A percentile compares a stretch with the other conserved stretches of the same genome.
These are phyloP conservation scores for Hesperophylax magnus DNA, from an alignment of 1,140 invertebrate species.

Conservation along the genomic window DNA sequence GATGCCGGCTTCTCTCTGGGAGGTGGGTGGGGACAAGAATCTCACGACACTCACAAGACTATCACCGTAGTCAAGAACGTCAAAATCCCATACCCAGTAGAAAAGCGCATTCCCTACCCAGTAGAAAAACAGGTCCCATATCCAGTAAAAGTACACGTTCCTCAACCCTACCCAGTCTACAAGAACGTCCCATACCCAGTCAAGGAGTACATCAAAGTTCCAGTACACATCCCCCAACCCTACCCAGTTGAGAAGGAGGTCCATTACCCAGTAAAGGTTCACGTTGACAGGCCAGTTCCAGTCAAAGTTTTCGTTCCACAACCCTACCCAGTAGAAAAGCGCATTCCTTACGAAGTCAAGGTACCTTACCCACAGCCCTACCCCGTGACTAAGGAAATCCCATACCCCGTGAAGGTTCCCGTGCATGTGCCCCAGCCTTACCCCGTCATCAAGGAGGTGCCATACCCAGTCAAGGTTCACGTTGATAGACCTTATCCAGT, in stretches of 20 bases:
- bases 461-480: slow-evolving; percentile 77
- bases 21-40: slow-evolving; percentile 61
- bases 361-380: slow-evolving; percentile 72
- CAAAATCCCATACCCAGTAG: slow-evolving; percentile 76
- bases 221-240: slow-evolving; percentile 77
- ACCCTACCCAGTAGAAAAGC: slow-evolving; percentile 76
- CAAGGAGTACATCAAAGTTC: slow-evolving; percentile 79
- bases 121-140: slow-evolving; percentile 69
- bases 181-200: slow-evolving; percentile 78
- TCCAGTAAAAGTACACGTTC: slow-evolving; percentile 72
- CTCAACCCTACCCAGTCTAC: slow-evolving; percentile 77
- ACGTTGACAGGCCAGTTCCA: slow-evolving; percentile 77
- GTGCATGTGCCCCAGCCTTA: slow-evolving; percentile 78
- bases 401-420: slow-evolving; percentile 76
- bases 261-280: slow-evolving; percentile 79
- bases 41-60: slow-evolving; percentile 70
- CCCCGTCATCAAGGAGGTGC: slow-evolving; percentile 77
- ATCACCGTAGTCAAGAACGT: slow-evolving; percentile 71
- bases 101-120: slow-evolving; percentile 75
- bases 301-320: slow-evolving; percentile 78
- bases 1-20: slow-evolving; percentile 54
- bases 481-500: slow-evolving; percentile 83
- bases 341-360: slow-evolving; percentile 70
- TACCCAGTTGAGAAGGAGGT: slow-evolving; percentile 80
- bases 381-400: slow-evolving; percentile 74